Evolutionary conservation across 2,888 invertebrate species (phyloP).

Genomic region (Trypoxylon attenuatum): DNA sequence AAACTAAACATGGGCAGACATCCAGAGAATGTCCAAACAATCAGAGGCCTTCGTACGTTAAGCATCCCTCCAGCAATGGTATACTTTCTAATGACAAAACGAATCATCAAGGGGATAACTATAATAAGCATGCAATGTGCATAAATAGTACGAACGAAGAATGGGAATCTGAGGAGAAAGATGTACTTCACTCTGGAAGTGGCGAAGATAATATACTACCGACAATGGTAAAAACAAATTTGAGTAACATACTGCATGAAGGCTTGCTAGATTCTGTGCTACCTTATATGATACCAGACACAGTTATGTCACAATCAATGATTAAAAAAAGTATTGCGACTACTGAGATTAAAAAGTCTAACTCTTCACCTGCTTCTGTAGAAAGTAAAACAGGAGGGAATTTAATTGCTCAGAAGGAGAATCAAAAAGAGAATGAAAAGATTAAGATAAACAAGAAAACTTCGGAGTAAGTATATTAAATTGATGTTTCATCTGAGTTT

Average conservation of each 20-base stretch:
- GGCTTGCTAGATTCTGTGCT: constrained; percentile 89
- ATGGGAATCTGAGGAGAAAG: constrained; percentile 26
- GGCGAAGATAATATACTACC: constrained; percentile 52
- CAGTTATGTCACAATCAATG: constrained; percentile 77
- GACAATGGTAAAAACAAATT: constrained; percentile 70
- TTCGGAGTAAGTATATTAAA: constrained; percentile 58
- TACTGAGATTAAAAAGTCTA: constrained; percentile 76
- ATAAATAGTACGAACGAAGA: constrained; percentile 1
- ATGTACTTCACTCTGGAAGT: constrained; percentile 42
- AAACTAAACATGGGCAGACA: neutral
- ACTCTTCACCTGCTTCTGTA: constrained; percentile 67
- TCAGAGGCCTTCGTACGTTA: neutral
- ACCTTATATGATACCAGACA: constrained; percentile 83
- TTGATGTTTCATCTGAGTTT: neutral
- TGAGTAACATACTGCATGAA: constrained; percentile 84
- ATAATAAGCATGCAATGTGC: constrained; percentile 3
- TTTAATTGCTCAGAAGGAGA: neutral
- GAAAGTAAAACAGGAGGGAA: constrained; percentile 46
- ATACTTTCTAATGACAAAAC: neutral
- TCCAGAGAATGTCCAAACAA: neutral
- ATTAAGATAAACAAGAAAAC: constrained; percentile 62
- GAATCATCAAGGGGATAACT: neutral
- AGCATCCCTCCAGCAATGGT: neutral
- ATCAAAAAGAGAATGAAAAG: constrained; percentile 60
- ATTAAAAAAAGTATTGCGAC: constrained; percentile 76